phyloP scores from a whole-genome alignment of 2,888 invertebrate species.

The Drosophila gaucha region DNA sequence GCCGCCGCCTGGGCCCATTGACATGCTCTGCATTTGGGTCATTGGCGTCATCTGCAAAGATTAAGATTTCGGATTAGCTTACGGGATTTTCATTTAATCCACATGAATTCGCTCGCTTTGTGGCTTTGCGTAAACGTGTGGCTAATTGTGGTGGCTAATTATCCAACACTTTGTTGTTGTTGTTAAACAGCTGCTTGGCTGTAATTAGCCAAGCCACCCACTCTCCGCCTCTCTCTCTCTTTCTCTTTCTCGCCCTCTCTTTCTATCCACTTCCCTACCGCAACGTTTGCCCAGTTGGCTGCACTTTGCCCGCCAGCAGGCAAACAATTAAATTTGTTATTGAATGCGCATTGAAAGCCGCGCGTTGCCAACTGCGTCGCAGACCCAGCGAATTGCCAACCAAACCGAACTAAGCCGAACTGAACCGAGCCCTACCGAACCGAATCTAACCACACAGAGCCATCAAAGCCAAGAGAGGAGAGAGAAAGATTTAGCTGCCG shows the following conservation, averaged over 20 bases:
- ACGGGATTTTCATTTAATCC: background rate
- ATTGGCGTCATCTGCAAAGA: slow-evolving; percentile 88
- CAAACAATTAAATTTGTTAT: slow-evolving; percentile 75
- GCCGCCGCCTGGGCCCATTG: slow-evolving; percentile 86
- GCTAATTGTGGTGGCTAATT: slow-evolving; percentile 42
- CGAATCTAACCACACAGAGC: background rate
- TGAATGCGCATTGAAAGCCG: slow-evolving; percentile 61
- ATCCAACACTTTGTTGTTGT: slow-evolving; percentile 43
- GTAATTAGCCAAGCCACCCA: slow-evolving; percentile 34
- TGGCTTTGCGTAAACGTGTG: slow-evolving; percentile 17
- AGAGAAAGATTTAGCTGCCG: slow-evolving; percentile 38
- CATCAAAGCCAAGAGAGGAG: too few species aligned
- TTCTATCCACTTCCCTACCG: background rate
- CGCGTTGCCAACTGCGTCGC: slow-evolving; percentile 52
- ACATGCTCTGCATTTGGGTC: slow-evolving; percentile 91
- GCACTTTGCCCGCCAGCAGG: slow-evolving; percentile 65
- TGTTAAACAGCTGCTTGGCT: slow-evolving; percentile 41
- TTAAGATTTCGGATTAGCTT: slow-evolving; percentile 5
- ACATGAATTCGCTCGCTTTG: slow-evolving; percentile 4
- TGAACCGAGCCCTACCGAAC: slow-evolving; percentile 6
- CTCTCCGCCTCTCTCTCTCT: background rate
- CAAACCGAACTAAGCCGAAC: slow-evolving; percentile 17
- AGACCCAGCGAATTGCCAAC: slow-evolving; percentile 8
- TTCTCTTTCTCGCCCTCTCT: background rate
- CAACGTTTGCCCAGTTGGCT: slow-evolving; percentile 24